Conservation (phyloP, 2,797 vertebrate genomes). For the Peromyscus nudipes region DNA sequence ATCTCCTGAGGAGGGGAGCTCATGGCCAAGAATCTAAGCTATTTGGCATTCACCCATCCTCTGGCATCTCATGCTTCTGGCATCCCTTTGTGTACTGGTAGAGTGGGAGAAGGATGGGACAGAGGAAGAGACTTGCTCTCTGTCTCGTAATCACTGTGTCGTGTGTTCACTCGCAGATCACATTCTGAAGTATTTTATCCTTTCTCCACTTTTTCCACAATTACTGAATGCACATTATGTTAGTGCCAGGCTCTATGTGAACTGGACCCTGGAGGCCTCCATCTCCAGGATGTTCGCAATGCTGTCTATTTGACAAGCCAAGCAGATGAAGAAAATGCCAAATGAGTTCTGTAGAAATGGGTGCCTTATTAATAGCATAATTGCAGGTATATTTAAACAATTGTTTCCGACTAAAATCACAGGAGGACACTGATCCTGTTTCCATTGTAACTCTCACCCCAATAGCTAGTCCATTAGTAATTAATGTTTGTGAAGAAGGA, state of each 20-base stretch:
- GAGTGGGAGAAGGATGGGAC: too few relatives aligned
- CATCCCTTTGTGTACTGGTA: background rate
- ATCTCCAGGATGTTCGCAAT: background rate
- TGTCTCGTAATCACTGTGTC: background rate
- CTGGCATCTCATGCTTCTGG: background rate
- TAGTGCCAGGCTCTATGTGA: background rate
- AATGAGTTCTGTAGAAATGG: background rate
- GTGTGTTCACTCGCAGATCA: background rate
- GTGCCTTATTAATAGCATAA: constrained; percentile 7
- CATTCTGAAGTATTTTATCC: background rate
- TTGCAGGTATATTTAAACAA: background rate
- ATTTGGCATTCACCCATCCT: background rate
- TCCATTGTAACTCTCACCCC: background rate
- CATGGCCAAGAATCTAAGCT: background rate
- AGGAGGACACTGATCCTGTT: background rate
- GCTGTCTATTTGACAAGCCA: background rate
- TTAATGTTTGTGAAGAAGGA: background rate
- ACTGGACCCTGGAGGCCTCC: background rate
- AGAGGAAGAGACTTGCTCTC: background rate
- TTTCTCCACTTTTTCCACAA: background rate
- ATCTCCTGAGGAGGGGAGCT: background rate
- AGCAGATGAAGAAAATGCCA: background rate
- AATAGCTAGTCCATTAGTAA: background rate
- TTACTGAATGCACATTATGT: background rate
- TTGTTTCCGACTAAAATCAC: constrained; percentile 28